Conservation (phyloP, 2,888 invertebrate genomes). For the Orgyia antiqua region DNA sequence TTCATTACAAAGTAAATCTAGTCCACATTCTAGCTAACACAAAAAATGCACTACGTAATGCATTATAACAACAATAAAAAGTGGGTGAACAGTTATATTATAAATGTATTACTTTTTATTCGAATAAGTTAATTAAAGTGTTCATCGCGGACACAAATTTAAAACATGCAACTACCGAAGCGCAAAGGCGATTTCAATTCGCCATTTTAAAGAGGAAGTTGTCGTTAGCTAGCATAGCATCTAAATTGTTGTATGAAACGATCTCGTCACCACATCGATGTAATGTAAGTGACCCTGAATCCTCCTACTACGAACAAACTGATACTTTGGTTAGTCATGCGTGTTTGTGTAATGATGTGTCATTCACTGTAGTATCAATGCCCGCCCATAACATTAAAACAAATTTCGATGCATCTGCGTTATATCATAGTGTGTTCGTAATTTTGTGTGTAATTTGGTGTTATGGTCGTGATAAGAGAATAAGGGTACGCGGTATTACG, state of each 20-base stretch:
- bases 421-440: conserved; percentile 5
- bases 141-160: background rate
- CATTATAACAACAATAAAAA: conserved; percentile 10
- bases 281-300: conserved; percentile 39
- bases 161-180: conserved; percentile 8
- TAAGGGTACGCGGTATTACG: too few relatives aligned
- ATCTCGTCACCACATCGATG: conserved; percentile 37
- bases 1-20: conserved; percentile 16
- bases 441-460: background rate
- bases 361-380: conserved; percentile 22
- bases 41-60: conserved; percentile 14
- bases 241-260: conserved; percentile 46
- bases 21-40: conserved; percentile 20
- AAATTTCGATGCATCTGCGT: conserved; percentile 7
- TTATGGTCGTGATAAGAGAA: background rate
- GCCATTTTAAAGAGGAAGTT: conserved; percentile 51
- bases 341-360: conserved; percentile 29
- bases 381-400: conserved; percentile 17
- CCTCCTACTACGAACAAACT: conserved; percentile 32
- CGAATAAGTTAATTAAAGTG: background rate
- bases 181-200: conserved; percentile 27
- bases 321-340: conserved; percentile 41
- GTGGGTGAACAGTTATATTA: conserved; percentile 1
- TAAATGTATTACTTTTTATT: background rate
- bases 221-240: conserved; percentile 43